Base-by-base conservation (phyloP, 2,113 vertebrate species). In the Thunnus maccoyii region DNA sequence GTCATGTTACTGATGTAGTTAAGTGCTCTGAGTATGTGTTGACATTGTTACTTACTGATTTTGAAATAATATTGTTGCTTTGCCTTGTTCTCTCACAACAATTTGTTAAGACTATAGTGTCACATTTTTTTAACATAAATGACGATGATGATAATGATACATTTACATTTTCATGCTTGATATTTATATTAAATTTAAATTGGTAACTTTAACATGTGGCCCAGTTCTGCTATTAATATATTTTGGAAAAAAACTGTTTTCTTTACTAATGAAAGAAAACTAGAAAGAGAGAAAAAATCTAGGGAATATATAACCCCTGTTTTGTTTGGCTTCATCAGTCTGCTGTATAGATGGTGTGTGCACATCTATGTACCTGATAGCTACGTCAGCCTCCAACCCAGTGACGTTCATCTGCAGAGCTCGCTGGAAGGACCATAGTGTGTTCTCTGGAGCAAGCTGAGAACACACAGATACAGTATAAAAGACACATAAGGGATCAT, bases 361-460 rank as follows among this genome's bases (percentile, higher is more conserved):
- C 48, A 25, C 17, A 32, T 50, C 36, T 67, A 44, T 48, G 48
- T 90, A 97, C 98, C 98, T 99, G 91, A 99, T 91, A 0, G 94
- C 83, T 1, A 99, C 95, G 1, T 99, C 97, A 69, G 95, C 93
- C 87, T 99, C 96, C 32, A 99, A 89, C n/a, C 97, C 98, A 0
- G 93, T 95, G 13, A 95, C 92, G 62, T 96, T 96, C 94, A 97
- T 96, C 72, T 97, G 97, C 30, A 97, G 88, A 2, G 98, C 98
- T 88, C 96, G 97, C 90, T 96, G 96, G 92, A 99, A 99, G 50
- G 98, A 98, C 95, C 98, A 96, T 82, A 99, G 79, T 0, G 98
- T 99, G 93, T 99, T 98, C 83, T 99, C 98, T 76, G 98, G 98
- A 71, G 98, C 98, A 80, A 99, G 63, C 98, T 99, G 79, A 4